Evolutionary conservation across 1,140 invertebrate genomes (phyloP), one percentile per base, ranked within the genome.

Genomic region (Cydia pomonella): DNA sequence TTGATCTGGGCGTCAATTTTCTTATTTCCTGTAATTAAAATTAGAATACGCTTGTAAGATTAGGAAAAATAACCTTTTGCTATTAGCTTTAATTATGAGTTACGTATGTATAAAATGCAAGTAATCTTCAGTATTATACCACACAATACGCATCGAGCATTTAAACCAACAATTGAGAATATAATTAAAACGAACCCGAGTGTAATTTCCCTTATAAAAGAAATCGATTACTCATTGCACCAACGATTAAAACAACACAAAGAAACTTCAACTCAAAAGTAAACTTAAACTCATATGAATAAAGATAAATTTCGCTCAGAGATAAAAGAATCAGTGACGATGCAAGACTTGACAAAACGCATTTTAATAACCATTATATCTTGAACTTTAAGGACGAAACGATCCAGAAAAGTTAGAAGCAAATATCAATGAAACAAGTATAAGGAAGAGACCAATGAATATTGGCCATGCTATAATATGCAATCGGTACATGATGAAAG

Each of bases 211-310:
- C n/a, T 38, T 38, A 69, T 16, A 69, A 69, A 69, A 69, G 64
- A 69, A 69, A 69, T 66, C 64, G 64, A 69, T 69, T 69, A 69
- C 29, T 69, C 64, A 66, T 29, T 21, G 64, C 63, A 33, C 1
- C 23, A 27, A 66, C 10, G 25, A 12, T 66, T 69, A 38, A 69
- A 41, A 69, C 29, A 69, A 63, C 18, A 63, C 12, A 13, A 41
- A 59, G 16, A 10, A 18, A 59, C n/a, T n/a, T 64, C 13, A 13
- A 12, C 7, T 69, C 27, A 69, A 38, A 59, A 33, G 27, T 5
- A 29, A 16, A 16, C 29, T 13, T 69, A 69, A 25, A n/a, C 27
- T 10, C 16, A 13, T 38, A 10, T 10, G 29, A 10, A 23, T 69
- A 69, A 69, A 69, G 29, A 18, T 33, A 0, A 6, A 18, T n/a